Evolutionary conservation across 1,140 invertebrate species (phyloP).

Genomic region (Saccostrea glomerata): DNA sequence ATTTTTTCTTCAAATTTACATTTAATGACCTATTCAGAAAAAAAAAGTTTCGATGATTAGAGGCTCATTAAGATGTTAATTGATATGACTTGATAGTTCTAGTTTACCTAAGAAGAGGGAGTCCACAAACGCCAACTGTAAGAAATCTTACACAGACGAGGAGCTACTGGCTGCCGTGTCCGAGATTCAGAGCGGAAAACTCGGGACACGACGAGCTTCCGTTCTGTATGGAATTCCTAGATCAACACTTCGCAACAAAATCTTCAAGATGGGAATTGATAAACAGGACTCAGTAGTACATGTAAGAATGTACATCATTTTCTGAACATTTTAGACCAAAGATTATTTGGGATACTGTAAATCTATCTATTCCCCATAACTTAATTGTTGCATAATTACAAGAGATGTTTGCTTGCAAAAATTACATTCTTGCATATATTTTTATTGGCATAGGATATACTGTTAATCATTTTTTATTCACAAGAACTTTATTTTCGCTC

Average conservation of each 20-base stretch:
- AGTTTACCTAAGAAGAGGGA: slow-evolving; percentile 57
- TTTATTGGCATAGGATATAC: too few species aligned
- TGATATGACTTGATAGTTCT: slow-evolving; percentile 42
- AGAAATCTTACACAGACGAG: slow-evolving; percentile 92
- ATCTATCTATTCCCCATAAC: not conserved
- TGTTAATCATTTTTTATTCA: too few species aligned
- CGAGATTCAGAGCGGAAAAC: slow-evolving; percentile 94
- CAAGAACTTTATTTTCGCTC: too few species aligned
- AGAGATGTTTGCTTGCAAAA: not conserved
- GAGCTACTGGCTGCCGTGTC: slow-evolving; percentile 92
- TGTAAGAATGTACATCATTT: not conserved
- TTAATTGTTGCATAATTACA: not conserved
- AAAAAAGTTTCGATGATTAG: too few species aligned
- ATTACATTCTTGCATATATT: not conserved
- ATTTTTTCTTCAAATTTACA: too few species aligned
- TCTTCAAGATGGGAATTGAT: slow-evolving; percentile 80
- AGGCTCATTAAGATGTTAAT: too few species aligned
- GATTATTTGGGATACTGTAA: not conserved
- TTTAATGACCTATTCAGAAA: too few species aligned
- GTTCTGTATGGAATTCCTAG: slow-evolving; percentile 97
- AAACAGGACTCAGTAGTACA: slow-evolving; percentile 46
- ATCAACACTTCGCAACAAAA: slow-evolving; percentile 95
- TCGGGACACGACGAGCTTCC: slow-evolving; percentile 94
- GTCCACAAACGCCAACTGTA: slow-evolving; percentile 63
- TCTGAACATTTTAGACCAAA: too few species aligned